Base-by-base conservation (phyloP, 2,113 vertebrate species). In the Gasterosteus nipponicus region DNA sequence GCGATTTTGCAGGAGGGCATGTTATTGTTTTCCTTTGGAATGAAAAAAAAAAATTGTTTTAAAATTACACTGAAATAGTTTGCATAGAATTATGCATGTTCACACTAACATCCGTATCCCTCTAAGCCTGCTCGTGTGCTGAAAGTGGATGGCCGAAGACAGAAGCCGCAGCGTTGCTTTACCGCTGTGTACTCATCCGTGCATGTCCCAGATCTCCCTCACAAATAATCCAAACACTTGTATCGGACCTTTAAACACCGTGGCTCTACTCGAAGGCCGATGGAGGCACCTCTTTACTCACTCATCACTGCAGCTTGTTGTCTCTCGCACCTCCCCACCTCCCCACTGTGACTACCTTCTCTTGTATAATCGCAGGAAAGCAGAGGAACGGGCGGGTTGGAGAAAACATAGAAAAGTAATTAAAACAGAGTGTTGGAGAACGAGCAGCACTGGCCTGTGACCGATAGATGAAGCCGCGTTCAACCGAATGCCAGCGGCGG, bases 351-450 rank as follows among this genome's bases (percentile, higher is more conserved):
- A 54, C 63, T 72, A 73, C 49, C 1, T 59, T 78, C 79, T 77
- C 79, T 59, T 60, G 78, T 78, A 72, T 82, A 90, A 88, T 89
- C 77, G 29, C 70, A 87, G 44, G 59, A 78, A 90, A 90, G 86
- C 69, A 82, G 77, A 78, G 59, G 66, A 71, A 77, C 11, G 12
- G 72, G 61, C 76, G 53, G 77, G 49, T 74, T 69, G 56, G 69
- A 68, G 65, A 77, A 86, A 85, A 87, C 59, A 74, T 65, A 80
- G 79, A 84, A 89, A 84, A 89, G 87, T 87, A 90, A 91, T 90
- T 89, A 92, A 92, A 89, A 85, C 41, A 70, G 76, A 88, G 83
- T 74, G 85, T 64, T n/a, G n/a, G 60, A 75, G 82, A 80, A 80
- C 73, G 79, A 77, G 73, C 51, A 69, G 78, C 71, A 78, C 72